phyloP scores from a whole-genome alignment of 2,888 invertebrate genomes.

The Sceliomorpha sp. region DNA sequence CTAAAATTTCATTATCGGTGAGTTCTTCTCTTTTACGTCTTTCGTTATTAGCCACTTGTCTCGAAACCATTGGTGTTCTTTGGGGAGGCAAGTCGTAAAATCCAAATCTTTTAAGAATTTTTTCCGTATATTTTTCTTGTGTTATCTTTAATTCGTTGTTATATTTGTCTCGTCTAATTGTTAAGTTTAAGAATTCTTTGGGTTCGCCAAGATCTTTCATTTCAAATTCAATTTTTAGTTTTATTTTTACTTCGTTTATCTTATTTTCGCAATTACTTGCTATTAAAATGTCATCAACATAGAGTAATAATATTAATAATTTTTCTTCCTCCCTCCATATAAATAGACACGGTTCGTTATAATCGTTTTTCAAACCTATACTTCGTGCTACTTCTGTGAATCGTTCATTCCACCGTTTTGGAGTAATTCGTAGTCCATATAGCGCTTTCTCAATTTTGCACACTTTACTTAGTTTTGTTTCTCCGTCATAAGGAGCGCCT shows the following conservation, averaged over 20 bases:
- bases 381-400: conserved; percentile 26
- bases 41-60: conserved; percentile 16
- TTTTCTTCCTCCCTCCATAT: not conserved
- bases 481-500: not conserved
- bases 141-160: conserved; percentile 5
- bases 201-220: conserved; percentile 46
- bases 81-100: conserved; percentile 23
- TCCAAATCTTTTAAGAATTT: conserved; percentile 22
- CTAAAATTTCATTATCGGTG: no score
- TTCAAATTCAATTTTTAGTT: conserved; percentile 41
- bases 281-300: conserved; percentile 44
- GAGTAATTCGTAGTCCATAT: conserved; percentile 12
- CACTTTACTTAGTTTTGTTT: conserved; percentile 3
- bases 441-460: conserved; percentile 11
- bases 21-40: conserved; percentile 18
- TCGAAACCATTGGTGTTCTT: conserved; percentile 40
- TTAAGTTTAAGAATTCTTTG: conserved; percentile 40
- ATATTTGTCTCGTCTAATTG: no score
- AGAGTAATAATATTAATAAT: conserved; percentile 23
- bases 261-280: conserved; percentile 51
- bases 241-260: conserved; percentile 41
- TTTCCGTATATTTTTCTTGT: conserved; percentile 3
- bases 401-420: conserved; percentile 18
- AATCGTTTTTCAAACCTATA: conserved; percentile 20
- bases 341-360: conserved; percentile 4